phyloP scores from a whole-genome alignment of 2,797 vertebrate species.

The Cynodonichthys magdalenae region DNA sequence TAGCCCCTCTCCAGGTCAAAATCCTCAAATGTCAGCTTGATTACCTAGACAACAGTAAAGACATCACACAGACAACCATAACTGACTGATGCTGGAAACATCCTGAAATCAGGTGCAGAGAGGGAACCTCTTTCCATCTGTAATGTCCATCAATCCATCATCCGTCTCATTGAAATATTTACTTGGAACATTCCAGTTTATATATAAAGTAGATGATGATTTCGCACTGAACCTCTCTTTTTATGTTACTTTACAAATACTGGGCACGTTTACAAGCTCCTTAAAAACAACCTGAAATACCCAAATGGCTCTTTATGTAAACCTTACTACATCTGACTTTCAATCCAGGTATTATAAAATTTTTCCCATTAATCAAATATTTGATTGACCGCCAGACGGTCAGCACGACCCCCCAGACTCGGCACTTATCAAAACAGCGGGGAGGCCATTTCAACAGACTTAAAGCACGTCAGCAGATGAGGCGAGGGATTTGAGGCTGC shows the following conservation, averaged over 20 bases:
- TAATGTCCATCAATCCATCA: slow-evolving; percentile 23
- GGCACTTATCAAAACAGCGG: slow-evolving; percentile 40
- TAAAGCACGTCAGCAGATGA: slow-evolving; percentile 15
- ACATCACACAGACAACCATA: slow-evolving; percentile 38
- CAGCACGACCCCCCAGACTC: slow-evolving; percentile 21
- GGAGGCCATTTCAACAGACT: slow-evolving; percentile 22
- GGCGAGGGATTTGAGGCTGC: slow-evolving; percentile 10
- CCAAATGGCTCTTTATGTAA: neutral
- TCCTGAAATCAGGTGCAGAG: slow-evolving; percentile 37
- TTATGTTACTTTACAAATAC: neutral
- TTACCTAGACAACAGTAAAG: slow-evolving; percentile 84
- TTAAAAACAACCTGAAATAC: neutral
- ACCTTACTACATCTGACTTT: neutral
- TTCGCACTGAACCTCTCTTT: neutral
- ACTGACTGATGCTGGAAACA: slow-evolving; percentile 46
- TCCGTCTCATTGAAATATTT: slow-evolving; percentile 10
- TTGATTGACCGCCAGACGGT: slow-evolving; percentile 40
- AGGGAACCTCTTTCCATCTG: slow-evolving; percentile 52
- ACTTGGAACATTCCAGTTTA: slow-evolving; percentile 14
- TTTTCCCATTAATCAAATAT: slow-evolving; percentile 35
- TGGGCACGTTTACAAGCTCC: neutral
- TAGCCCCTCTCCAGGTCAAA: slow-evolving; percentile 98
- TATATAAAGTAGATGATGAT: neutral
- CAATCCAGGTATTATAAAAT: slow-evolving; percentile 25
- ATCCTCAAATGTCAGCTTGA: slow-evolving; percentile 97